A percentile compares a stretch with the other conserved stretches of the same genome.
These are phyloP conservation scores for Hydrotaea diabolus DNA, from an alignment of 2,888 invertebrate species.

Conservation along the genomic window DNA sequence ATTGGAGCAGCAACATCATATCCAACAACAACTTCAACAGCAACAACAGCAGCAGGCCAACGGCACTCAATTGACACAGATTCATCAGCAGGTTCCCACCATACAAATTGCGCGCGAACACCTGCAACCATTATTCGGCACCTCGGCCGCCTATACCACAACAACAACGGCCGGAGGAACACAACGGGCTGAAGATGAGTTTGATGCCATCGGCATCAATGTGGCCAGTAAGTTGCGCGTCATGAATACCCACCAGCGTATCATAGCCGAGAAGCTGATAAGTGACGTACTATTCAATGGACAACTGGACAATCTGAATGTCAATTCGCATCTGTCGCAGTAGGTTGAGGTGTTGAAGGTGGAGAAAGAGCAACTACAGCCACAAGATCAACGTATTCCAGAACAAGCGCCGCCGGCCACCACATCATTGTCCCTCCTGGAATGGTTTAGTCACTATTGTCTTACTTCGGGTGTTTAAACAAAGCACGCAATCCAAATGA, in stretches of 20 bases:
- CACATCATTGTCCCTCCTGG: slow-evolving; percentile 50
- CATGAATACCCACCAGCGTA: slow-evolving; percentile 79
- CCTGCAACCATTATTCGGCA: slow-evolving; percentile 77
- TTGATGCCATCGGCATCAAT: slow-evolving; percentile 79
- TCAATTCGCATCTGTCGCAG: slow-evolving; percentile 77
- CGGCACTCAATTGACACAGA: slow-evolving; percentile 71
- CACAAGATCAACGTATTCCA: neutral
- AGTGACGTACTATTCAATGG: slow-evolving; percentile 80
- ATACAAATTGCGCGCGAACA: slow-evolving; percentile 79
- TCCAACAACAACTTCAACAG: slow-evolving; percentile 77
- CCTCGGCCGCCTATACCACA: slow-evolving; percentile 74
- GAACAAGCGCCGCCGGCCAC: neutral
- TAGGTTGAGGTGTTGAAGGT: slow-evolving; percentile 67
- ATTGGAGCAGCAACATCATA: slow-evolving; percentile 78
- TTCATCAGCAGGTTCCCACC: slow-evolving; percentile 77
- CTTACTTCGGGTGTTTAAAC: slow-evolving; percentile 54
- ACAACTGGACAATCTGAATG: slow-evolving; percentile 77
- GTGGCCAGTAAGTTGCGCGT: slow-evolving; percentile 78
- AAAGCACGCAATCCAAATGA: neutral
- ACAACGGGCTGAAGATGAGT: slow-evolving; percentile 76
- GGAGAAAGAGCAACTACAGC: slow-evolving; percentile 11
- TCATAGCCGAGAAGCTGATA: slow-evolving; percentile 79
- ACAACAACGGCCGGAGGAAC: slow-evolving; percentile 69
- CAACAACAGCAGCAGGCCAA: slow-evolving; percentile 71
- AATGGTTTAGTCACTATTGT: slow-evolving; percentile 66